Percentiles rank a stretch among this genome's conserved stretches.
Evolutionary conservation across 1,140 invertebrate genomes (phyloP).

Genomic region (Lutraria rhynchaena): DNA sequence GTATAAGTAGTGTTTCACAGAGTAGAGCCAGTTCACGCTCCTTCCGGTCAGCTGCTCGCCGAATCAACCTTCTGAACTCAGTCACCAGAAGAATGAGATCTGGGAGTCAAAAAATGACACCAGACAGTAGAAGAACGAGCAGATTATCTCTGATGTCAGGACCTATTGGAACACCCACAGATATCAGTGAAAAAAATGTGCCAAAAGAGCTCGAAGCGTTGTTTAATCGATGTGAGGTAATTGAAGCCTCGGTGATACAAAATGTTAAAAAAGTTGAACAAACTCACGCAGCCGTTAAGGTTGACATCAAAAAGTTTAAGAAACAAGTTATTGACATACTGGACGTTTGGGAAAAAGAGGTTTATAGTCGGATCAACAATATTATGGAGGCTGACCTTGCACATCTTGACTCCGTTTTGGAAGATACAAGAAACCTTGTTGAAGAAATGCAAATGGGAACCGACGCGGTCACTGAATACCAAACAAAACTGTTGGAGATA

Average conservation of each 20-base stretch:
- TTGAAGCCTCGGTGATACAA: conserved; percentile 10
- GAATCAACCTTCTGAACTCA: too few species aligned
- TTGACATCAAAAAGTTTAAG: conserved; percentile 3
- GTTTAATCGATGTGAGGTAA: background rate
- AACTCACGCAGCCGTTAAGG: conserved; percentile 15
- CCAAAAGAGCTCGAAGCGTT: conserved; percentile 12
- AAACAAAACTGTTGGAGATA: conserved; percentile 9
- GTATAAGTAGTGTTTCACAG: too few species aligned
- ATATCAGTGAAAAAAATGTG: background rate
- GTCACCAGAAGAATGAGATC: too few species aligned
- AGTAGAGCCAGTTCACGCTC: too few species aligned
- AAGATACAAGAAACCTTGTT: background rate
- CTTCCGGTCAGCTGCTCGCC: too few species aligned
- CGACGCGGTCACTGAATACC: conserved; percentile 4
- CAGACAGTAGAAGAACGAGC: too few species aligned
- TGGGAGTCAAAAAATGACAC: too few species aligned
- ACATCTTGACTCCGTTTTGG: background rate
- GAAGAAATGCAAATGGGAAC: background rate
- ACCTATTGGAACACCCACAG: too few species aligned
- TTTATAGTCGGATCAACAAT: background rate
- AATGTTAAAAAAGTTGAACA: conserved; percentile 20
- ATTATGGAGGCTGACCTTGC: conserved; percentile 3
- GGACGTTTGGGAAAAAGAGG: conserved; percentile 22
- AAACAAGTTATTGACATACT: conserved; percentile 10
- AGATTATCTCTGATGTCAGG: too few species aligned